Percentiles rank a stretch among this genome's conserved stretches.
phyloP scores from a whole-genome alignment of 2,888 invertebrate species.

The Philereme vetulata region DNA sequence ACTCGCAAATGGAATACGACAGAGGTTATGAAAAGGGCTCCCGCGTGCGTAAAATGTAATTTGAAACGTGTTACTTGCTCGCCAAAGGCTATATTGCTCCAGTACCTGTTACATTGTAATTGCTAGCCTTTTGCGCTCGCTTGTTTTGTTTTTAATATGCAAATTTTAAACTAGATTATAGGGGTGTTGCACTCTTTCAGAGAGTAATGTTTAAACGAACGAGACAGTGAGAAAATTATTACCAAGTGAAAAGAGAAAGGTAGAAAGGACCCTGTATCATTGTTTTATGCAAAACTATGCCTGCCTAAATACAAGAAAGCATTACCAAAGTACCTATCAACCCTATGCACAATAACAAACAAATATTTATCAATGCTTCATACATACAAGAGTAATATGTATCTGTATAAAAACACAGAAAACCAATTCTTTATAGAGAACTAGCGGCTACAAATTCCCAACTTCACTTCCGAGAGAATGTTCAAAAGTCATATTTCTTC shows the following conservation, averaged over 20 bases:
- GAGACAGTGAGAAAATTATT: conserved; percentile 28
- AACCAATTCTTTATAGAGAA: conserved; percentile 19
- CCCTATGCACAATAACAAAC: neutral
- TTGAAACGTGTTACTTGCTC: conserved; percentile 49
- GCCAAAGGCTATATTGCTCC: conserved; percentile 31
- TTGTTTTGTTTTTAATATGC: conserved; percentile 30
- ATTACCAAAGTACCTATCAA: no score
- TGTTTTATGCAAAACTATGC: conserved; percentile 17
- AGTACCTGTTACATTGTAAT: conserved; percentile 23
- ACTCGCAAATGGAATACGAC: conserved; percentile 55
- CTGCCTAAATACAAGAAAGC: neutral
- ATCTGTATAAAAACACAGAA: conserved; percentile 4
- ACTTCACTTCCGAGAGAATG: conserved; percentile 34
- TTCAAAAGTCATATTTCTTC: conserved; percentile 41
- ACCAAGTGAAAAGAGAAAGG: conserved; percentile 16
- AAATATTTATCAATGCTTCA: neutral
- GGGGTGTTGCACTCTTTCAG: conserved; percentile 22
- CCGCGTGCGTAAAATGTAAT: conserved; percentile 52
- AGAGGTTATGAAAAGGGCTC: conserved; percentile 51
- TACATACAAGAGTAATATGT: no score
- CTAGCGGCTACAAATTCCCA: conserved; percentile 33
- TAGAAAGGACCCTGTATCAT: conserved; percentile 12
- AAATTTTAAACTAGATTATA: conserved; percentile 31
- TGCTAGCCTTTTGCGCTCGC: conserved; percentile 19
- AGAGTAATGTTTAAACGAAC: conserved; percentile 23